Conservation (phyloP, 2,113 vertebrate genomes). For the Peromyscus leucopus region DNA sequence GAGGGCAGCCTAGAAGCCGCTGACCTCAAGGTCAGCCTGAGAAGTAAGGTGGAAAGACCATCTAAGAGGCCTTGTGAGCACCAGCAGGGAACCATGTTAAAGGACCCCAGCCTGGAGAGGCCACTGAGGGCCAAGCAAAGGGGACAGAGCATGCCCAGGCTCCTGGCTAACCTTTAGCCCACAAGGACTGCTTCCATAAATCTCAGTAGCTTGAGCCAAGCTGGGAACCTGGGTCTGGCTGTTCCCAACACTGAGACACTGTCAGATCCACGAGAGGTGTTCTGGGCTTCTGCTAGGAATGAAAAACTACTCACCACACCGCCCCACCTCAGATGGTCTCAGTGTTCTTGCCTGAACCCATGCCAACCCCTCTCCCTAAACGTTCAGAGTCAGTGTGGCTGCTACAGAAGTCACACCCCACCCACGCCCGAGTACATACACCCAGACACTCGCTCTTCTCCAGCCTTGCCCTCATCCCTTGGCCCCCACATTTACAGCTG, state of each 20-base stretch:
- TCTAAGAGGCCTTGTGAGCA: not conserved
- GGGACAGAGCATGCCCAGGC: not conserved
- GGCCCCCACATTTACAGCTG: not conserved
- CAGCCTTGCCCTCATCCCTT: not conserved
- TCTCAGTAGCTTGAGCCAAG: not conserved
- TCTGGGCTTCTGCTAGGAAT: not conserved
- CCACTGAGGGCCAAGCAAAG: not conserved
- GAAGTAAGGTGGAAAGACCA: not conserved
- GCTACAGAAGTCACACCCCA: not conserved
- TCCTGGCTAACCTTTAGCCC: not conserved
- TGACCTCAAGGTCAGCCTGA: not conserved
- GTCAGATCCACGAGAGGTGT: not conserved
- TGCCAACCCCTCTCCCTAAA: not conserved
- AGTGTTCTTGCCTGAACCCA: too few relatives aligned
- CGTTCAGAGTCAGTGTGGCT: not conserved
- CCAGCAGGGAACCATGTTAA: not conserved
- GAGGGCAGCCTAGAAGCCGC: not conserved
- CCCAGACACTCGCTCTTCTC: not conserved
- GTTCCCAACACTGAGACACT: not conserved
- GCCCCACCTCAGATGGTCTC: not conserved
- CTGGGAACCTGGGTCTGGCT: not conserved
- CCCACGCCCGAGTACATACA: not conserved
- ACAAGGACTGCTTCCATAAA: not conserved
- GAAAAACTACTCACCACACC: not conserved
- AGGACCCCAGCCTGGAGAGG: not conserved